Evolutionary conservation across 2,113 vertebrate species (phyloP), one percentile per base, ranked within the genome.

Genomic region (Carlito syrichta): DNA sequence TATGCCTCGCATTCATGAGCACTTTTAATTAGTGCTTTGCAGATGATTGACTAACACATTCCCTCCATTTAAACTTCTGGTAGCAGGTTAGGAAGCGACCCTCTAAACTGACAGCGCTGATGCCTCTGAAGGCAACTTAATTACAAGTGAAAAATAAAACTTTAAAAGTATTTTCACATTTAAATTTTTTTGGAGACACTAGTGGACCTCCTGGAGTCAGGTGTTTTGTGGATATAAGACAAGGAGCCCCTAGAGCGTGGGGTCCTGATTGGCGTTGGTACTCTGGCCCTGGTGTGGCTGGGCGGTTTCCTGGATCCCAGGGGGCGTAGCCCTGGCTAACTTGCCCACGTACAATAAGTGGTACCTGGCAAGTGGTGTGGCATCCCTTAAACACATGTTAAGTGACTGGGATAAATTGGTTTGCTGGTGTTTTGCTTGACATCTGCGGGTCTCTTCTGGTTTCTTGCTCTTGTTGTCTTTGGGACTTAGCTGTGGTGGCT

Each of bases 1-100:
- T 85, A 81, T 77, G 17, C 5, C 3, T 96, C 9, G 56, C 10
- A 58, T 79, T 79, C 11, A 73, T n/a, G 89, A 74, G 90, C 56
- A 63, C 87, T 95, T 93, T 95, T 84, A 92, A 68, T 43, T 92
- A 88, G 73, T 77, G 60, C 62, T 88, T 86, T 95, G n/a, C 22
- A 58, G 69, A 66, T 84, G n/a, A n/a, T 94, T 83, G 82, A 93
- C 25, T 84, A 91, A 91, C 54, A 82, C 35, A 69, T 89, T 91
- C 32, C 43, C 58, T 89, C 83, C 84, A 76, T 94, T 90, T 94
- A 96, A 97, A 94, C 52, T 60, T 8, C 8, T 74, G 10, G 25
- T 74, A 48, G 81, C 94, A 56, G 68, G 13, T 92, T 93, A 40
- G 52, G 38, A 82, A 83, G 35, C 27, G 8, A 87, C 32, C 43